phyloP scores from a whole-genome alignment of 2,113 vertebrate species.

The Prinia subflava region DNA sequence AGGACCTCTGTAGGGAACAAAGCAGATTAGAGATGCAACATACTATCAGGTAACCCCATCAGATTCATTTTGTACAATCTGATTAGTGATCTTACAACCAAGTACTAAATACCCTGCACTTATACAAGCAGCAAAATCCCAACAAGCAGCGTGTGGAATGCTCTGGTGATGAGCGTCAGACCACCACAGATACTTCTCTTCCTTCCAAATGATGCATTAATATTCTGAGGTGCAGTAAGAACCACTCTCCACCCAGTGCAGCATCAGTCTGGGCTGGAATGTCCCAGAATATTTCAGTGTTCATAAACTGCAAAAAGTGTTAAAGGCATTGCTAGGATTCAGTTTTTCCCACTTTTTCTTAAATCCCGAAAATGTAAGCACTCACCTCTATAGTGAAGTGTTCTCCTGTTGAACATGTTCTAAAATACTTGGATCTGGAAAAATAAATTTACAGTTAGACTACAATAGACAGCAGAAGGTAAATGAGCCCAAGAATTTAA shows the following conservation, averaged over 20 bases:
- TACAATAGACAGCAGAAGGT: neutral
- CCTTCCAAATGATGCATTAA: neutral
- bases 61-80: neutral
- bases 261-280: neutral
- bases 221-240: neutral
- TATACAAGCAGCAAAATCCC: neutral
- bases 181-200: neutral
- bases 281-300: neutral
- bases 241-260: neutral
- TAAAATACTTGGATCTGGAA: conserved; percentile 83
- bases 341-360: neutral
- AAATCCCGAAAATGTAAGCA: neutral
- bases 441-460: conserved; percentile 27
- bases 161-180: neutral
- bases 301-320: neutral
- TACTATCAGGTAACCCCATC: neutral
- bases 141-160: neutral
- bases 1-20: neutral
- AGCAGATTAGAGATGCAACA: neutral
- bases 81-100: neutral
- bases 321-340: neutral
- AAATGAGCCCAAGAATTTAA: neutral
- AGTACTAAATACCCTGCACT: neutral
- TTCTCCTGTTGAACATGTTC: conserved; percentile 76
- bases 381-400: conserved; percentile 84